Base-by-base conservation (phyloP, 2,797 vertebrate genomes). In the Danionella dracula region DNA sequence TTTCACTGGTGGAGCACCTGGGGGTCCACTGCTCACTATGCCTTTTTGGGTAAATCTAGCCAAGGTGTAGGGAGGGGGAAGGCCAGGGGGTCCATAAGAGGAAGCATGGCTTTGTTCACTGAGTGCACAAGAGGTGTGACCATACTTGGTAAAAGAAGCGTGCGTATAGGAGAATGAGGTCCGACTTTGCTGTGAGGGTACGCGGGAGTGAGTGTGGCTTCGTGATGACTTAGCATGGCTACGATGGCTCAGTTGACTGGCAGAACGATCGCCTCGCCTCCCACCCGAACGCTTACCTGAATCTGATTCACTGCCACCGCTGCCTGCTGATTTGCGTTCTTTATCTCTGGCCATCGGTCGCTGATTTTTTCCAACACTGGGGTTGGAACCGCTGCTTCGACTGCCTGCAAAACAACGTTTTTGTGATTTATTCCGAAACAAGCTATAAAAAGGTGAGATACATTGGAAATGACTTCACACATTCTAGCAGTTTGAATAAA, bases 321-420 rank as follows among this genome's bases (percentile, higher is more conserved):
- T 74, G 32, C 94, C 90, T 15, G 84, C 84, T 1, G 89, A 92
- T 82, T 90, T 89, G 70, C 83, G 90, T 68, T 88, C 90, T 82
- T 93, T 94, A 78, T 98, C 94, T 54, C 90, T 90, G 13, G 90
- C 89, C 19, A 82, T 85, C 17, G 84, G 88, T 55, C 89, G 89
- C 78, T 90, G 89, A 74, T 90, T 93, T 79, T 93, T 94, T 50
- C 91, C 90, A 35, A 86, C 87, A 59, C 93, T 94, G 78, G 91
- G 93, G 85, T 93, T 93, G 42, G 96, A 98, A 84, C 94, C 92
- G 64, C 96, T 99, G 92, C 96, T 98, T 82, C 90, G 92, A 87
- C 94, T 98, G 79, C 94, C 96, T 99, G 71, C 11, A 50, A 54
- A 53, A 27, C 3, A 27, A 27, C 3, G 23, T 3, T 27, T 3